Conservation (phyloP, 2,113 vertebrate species). For the Cairina moschata region DNA sequence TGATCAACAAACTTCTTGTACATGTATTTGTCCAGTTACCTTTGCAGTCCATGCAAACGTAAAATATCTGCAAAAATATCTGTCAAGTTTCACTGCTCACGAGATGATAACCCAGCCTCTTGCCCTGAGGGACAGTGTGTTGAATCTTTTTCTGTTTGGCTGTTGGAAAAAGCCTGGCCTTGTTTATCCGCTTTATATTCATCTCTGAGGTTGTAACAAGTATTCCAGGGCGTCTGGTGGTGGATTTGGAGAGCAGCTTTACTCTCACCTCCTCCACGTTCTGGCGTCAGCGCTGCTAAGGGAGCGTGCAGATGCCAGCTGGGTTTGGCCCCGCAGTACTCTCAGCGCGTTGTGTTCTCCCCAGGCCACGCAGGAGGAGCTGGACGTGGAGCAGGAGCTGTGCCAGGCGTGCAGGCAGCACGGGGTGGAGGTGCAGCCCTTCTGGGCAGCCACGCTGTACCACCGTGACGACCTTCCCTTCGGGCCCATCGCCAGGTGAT, state of each 20-base stretch:
- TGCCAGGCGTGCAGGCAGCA: slow-evolving; percentile 76
- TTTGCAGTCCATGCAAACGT: neutral
- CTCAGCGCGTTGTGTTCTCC: neutral
- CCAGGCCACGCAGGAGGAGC: slow-evolving; percentile 82
- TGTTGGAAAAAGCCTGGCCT: neutral
- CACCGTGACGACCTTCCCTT: slow-evolving; percentile 85
- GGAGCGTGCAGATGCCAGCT: neutral
- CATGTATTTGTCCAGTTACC: neutral
- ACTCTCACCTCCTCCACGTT: neutral
- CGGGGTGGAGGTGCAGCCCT: slow-evolving; percentile 79
- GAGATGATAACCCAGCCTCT: neutral
- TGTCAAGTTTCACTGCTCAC: neutral
- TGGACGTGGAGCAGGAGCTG: slow-evolving; percentile 77
- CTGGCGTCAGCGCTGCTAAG: neutral
- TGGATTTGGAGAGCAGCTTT: neutral
- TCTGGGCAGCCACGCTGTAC: slow-evolving; percentile 84
- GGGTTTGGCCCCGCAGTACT: neutral
- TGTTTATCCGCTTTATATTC: neutral
- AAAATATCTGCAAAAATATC: neutral
- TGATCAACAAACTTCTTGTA: neutral
- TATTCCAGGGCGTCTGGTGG: neutral
- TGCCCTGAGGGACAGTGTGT: no score
- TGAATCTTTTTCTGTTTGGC: neutral
- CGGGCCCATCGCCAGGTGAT: slow-evolving; percentile 74
- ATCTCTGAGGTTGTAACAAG: neutral